Evolutionary conservation across 2,797 vertebrate genomes (phyloP).

Genomic region (Characodon lateralis): DNA sequence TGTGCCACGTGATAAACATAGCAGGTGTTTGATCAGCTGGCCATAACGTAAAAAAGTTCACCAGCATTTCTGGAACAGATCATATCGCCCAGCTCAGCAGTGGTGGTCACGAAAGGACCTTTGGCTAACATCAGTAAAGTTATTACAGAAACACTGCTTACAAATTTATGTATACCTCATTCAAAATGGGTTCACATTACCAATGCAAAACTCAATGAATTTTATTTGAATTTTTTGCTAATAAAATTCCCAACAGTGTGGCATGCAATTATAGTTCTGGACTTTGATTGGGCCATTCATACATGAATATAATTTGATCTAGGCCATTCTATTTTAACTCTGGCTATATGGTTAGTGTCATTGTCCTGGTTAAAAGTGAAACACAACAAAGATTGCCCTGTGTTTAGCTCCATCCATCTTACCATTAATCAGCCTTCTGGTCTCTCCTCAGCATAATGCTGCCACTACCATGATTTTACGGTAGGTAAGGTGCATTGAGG

Average conservation of each 20-base stretch:
- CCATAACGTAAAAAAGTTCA: neutral
- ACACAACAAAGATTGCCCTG: neutral
- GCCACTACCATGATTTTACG: neutral
- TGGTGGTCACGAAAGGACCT: neutral
- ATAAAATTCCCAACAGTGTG: neutral
- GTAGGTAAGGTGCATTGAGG: neutral
- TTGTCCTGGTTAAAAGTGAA: neutral
- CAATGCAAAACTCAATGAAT: neutral
- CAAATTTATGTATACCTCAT: no score
- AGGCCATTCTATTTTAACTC: neutral
- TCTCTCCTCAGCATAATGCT: neutral
- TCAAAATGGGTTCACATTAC: no score
- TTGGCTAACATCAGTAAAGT: neutral
- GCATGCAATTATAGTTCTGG: neutral
- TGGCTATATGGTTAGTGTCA: neutral
- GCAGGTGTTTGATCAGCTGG: neutral
- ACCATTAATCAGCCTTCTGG: neutral
- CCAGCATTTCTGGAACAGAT: neutral
- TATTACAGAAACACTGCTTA: no score
- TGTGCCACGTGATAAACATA: neutral
- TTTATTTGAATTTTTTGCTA: neutral
- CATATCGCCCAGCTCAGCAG: no score
- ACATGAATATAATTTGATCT: neutral
- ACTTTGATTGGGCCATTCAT: neutral
- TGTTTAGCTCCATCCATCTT: neutral